Percentiles rank a stretch among this genome's conserved stretches.
phyloP scores from a whole-genome alignment of 2,888 invertebrate genomes.

The Drosophila emarginata region DNA sequence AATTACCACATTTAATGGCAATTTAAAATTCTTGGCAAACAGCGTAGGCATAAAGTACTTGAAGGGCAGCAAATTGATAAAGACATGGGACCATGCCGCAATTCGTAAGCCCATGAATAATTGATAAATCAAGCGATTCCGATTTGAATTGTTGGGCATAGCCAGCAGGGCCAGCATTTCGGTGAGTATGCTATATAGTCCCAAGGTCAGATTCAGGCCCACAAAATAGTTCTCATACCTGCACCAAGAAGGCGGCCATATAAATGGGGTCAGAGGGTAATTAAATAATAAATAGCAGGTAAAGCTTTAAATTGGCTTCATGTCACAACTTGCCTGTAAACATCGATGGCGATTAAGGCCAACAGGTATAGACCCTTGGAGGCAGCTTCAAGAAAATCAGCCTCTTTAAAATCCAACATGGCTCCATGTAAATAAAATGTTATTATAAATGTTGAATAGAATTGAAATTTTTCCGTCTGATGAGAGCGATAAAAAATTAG shows the following conservation, averaged over 20 bases:
- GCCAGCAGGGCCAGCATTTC: conserved; percentile 79
- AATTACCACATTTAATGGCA: conserved; percentile 78
- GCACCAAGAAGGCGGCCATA: background rate
- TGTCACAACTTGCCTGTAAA: conserved; percentile 72
- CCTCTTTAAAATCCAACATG: conserved; percentile 79
- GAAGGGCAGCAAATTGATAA: conserved; percentile 81
- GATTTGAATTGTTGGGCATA: conserved; percentile 76
- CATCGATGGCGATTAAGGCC: conserved; percentile 78
- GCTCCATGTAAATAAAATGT: conserved; percentile 81
- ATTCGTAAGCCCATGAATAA: conserved; percentile 80
- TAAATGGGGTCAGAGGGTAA: background rate
- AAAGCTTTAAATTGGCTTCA: background rate
- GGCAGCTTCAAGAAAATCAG: conserved; percentile 79
- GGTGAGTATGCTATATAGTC: conserved; percentile 80
- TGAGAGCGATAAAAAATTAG: conserved; percentile 81
- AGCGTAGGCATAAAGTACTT: conserved; percentile 82
- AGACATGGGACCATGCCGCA: conserved; percentile 81
- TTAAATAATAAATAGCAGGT: background rate
- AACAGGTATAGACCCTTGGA: conserved; percentile 79
- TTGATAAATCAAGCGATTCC: conserved; percentile 79
- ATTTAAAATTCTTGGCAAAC: conserved; percentile 82
- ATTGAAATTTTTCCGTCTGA: conserved; percentile 81
- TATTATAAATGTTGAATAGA: conserved; percentile 81
- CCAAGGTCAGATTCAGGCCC: conserved; percentile 80
- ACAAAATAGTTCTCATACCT: conserved; percentile 83